Conservation (phyloP, 1,140 invertebrate genomes). For the Contarinia nasturtii region DNA sequence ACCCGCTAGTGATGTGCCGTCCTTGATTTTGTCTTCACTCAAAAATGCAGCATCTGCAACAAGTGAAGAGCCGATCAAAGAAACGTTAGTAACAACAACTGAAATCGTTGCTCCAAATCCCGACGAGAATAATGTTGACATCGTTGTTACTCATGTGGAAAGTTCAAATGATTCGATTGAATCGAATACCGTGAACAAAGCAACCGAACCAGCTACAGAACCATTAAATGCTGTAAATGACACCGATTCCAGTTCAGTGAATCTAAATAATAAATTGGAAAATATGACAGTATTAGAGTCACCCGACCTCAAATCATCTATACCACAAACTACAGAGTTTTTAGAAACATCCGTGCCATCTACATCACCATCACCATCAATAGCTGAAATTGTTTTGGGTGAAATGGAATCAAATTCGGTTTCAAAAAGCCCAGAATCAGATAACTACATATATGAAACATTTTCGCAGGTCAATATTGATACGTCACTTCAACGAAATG, state of each 20-base stretch:
- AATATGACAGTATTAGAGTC: constrained; percentile 2
- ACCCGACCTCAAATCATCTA: not conserved
- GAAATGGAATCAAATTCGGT: not conserved
- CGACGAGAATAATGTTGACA: not conserved
- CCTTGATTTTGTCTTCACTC: constrained; percentile 22
- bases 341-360: constrained; percentile 4
- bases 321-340: constrained; percentile 6
- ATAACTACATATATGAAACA: constrained; percentile 18
- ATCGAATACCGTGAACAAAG: not conserved
- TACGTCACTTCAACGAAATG: too few species aligned
- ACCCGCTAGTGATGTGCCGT: constrained; percentile 26
- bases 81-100: not conserved
- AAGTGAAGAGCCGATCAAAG: constrained; percentile 6
- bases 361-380: constrained; percentile 7
- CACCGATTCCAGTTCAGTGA: too few species aligned
- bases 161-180: not conserved
- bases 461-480: constrained; percentile 8
- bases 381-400: constrained; percentile 4
- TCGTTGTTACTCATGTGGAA: not conserved
- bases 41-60: constrained; percentile 18
- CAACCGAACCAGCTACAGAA: constrained; percentile 9
- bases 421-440: not conserved
- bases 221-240: too few species aligned
- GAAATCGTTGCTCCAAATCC: not conserved
- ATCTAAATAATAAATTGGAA: too few species aligned